phyloP scores from a whole-genome alignment of 2,113 vertebrate genomes.

The Ibidorhyncha struthersii region DNA sequence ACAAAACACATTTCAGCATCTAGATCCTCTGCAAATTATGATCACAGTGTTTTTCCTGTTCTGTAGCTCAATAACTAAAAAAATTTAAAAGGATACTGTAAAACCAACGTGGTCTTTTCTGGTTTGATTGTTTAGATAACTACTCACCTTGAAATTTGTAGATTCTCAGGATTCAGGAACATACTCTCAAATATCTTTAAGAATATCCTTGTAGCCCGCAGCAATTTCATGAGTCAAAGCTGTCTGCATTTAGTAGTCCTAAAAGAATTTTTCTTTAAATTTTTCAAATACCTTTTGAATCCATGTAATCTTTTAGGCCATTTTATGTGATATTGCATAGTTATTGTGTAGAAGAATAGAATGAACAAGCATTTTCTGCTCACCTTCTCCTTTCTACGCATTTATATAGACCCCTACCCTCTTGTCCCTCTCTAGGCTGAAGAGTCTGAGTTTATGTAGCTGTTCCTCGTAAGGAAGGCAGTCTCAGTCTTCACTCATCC shows the following conservation, averaged over 20 bases:
- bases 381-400: neutral
- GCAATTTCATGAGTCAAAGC: neutral
- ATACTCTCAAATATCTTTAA: neutral
- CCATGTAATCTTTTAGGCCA: neutral
- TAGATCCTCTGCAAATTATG: neutral
- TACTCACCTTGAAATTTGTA: neutral
- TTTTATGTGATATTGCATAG: neutral
- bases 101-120: neutral
- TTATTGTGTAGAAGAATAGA: neutral
- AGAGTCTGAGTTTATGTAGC: neutral
- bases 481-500: neutral
- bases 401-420: neutral
- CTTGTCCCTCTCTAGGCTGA: neutral
- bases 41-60: neutral
- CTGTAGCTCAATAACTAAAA: neutral
- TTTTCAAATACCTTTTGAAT: neutral
- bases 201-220: neutral
- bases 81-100: neutral
- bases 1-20: neutral
- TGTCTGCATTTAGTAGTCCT: neutral
- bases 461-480: neutral
- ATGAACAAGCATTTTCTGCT: neutral
- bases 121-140: neutral
- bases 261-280: neutral
- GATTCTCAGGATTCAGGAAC: neutral